Evolutionary conservation across 2,797 vertebrate species (phyloP), one percentile per base, ranked within the genome.

Genomic region (Lagocephalus sceleratus): DNA sequence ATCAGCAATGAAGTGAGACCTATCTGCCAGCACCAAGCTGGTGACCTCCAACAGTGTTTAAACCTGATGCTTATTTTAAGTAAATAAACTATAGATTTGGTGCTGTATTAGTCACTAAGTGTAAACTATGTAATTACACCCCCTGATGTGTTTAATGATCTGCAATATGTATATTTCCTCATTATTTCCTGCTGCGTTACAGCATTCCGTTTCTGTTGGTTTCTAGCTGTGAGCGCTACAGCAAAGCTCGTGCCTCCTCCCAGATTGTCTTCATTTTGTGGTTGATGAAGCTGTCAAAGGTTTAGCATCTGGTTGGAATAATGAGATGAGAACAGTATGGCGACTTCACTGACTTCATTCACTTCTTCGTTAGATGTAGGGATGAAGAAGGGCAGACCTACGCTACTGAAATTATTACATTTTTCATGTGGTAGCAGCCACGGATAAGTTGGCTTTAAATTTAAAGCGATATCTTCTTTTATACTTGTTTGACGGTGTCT

Each of bases 201-300:
- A 26, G 49, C 14, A 41, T 51, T 22, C 21, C 2, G 2, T 54
- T 42, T 52, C 46, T 45, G 22, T 1, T 19, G 8, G 16, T 46
- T 58, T 52, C 35, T 29, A n/a, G 25, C 35, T 51, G 7, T 9
- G 17, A 11, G 57, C 35, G 6, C 57, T 45, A 46, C 75, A 66
- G 71, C 47, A 47, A 51, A 63, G 71, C 49, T 26, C 47, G 73
- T 62, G 17, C 25, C 46, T 47, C 68, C 17, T 64, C 55, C 9
- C 42, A 40, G 43, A 47, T 51, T 7, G 60, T 68, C 60, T 70
- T 64, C 65, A 77, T 54, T 54, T 60, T 60, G 60, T 53, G 71
- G 8, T 49, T 68, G 71, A 80, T 71, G 83, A 73, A 63, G 66
- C 66, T 75, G 82, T 78, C 73, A 82, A 41, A 68, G 63, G 70